Evolutionary conservation across 2,888 invertebrate species (phyloP).

Genomic region (Zele albiditarsus): DNA sequence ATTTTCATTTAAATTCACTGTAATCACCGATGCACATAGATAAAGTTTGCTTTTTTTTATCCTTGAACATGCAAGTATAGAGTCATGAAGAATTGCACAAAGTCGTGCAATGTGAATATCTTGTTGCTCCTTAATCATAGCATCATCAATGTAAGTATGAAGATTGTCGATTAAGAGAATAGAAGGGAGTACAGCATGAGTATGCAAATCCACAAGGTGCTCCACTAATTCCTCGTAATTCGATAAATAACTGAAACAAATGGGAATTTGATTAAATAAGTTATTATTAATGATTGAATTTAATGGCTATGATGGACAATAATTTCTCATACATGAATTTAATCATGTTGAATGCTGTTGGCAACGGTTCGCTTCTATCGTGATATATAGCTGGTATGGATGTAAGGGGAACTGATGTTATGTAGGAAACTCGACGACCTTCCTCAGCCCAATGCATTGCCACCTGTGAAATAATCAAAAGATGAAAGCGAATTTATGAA

Average conservation of each 20-base stretch:
- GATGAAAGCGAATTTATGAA: background rate
- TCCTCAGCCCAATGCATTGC: slow-evolving; percentile 68
- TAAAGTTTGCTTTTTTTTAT: slow-evolving; percentile 51
- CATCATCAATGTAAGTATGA: slow-evolving; percentile 57
- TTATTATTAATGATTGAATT: too few species aligned
- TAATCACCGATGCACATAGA: slow-evolving; percentile 48
- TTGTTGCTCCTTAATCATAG: slow-evolving; percentile 42
- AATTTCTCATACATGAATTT: slow-evolving; percentile 65
- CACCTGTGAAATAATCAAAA: slow-evolving; percentile 53
- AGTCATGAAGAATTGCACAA: slow-evolving; percentile 59
- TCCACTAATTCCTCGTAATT: slow-evolving; percentile 60
- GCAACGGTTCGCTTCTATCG: slow-evolving; percentile 59
- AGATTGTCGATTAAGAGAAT: slow-evolving; percentile 65
- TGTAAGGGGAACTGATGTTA: slow-evolving; percentile 60
- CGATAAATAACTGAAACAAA: slow-evolving; percentile 60
- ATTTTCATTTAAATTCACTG: slow-evolving; percentile 16
- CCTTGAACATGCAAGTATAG: slow-evolving; percentile 61
- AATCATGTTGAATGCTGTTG: slow-evolving; percentile 62
- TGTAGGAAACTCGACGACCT: slow-evolving; percentile 64
- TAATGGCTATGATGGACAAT: too few species aligned
- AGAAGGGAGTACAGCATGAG: slow-evolving; percentile 59
- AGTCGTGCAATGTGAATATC: slow-evolving; percentile 57
- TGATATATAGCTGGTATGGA: slow-evolving; percentile 63
- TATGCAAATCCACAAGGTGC: slow-evolving; percentile 61
- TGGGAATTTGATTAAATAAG: slow-evolving; percentile 3